These are phyloP conservation scores for Tarsius wallacei DNA, from an alignment of 2,797 vertebrate species.

Conservation along the genomic window DNA sequence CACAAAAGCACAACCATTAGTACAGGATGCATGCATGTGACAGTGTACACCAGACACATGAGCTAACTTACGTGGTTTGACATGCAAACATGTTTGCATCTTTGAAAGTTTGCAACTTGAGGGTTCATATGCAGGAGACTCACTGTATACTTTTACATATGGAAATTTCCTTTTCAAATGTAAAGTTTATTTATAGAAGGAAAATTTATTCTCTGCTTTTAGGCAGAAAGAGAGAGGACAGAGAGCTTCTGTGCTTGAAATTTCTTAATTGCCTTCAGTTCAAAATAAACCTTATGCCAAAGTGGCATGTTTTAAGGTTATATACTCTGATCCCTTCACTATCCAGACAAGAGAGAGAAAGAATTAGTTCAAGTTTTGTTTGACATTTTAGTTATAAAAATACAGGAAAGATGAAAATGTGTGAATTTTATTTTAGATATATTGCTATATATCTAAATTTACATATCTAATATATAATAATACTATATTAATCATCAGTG, in stretches of 20 bases:
- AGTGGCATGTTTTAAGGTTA: background rate
- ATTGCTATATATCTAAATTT: background rate
- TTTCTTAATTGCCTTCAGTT: conserved; percentile 34
- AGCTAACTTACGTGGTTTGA: no score
- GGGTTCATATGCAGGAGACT: no score
- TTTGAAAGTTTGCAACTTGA: no score
- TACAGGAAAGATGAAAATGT: conserved; percentile 29
- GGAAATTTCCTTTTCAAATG: conserved; percentile 29
- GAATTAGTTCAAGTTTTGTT: conserved; percentile 68
- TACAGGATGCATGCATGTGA: no score
- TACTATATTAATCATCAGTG: background rate
- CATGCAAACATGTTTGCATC: no score
- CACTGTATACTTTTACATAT: background rate
- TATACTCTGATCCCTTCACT: conserved; percentile 8
- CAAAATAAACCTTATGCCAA: conserved; percentile 14
- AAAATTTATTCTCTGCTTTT: background rate
- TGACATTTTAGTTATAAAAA: conserved; percentile 59
- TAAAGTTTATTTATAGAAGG: background rate
- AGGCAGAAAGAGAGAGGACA: background rate
- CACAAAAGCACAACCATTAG: no score
- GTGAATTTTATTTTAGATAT: background rate
- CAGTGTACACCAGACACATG: no score
- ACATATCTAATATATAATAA: background rate
- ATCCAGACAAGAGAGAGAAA: conserved; percentile 21
- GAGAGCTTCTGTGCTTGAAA: background rate